Conservation (phyloP, 2,797 vertebrate species). For the Pangasius macronema region DNA sequence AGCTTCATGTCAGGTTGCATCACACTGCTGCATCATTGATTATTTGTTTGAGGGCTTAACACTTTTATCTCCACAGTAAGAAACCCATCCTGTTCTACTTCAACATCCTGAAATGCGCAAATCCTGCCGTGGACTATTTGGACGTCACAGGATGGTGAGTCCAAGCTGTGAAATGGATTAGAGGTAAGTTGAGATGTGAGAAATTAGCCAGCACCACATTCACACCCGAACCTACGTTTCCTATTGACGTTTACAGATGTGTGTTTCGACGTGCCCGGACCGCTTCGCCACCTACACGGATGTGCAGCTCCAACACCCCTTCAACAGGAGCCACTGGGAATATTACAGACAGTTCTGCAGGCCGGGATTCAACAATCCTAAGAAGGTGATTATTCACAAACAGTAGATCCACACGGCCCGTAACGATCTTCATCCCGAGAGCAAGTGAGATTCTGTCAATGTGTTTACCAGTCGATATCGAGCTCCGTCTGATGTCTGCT, state of each 20-base stretch:
- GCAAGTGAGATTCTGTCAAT: not conserved
- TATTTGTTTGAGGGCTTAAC: not conserved
- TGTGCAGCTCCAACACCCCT: constrained; percentile 77
- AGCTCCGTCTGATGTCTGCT: not conserved
- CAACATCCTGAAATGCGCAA: constrained; percentile 89
- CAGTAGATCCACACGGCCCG: no score
- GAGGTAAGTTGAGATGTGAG: no score
- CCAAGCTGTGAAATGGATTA: no score
- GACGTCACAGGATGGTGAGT: no score
- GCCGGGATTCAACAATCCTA: constrained; percentile 78
- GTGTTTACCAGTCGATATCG: not conserved
- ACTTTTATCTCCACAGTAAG: constrained; percentile 73
- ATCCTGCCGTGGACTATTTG: no score
- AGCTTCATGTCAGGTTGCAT: not conserved
- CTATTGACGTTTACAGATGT: constrained; percentile 74
- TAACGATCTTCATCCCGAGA: not conserved
- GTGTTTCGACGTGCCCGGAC: constrained; percentile 88
- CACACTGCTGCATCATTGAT: not conserved
- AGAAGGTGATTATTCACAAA: constrained; percentile 72
- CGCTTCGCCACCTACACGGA: constrained; percentile 86
- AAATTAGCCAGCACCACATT: not conserved
- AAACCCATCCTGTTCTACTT: constrained; percentile 90
- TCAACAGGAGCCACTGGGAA: constrained; percentile 76
- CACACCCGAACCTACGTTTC: not conserved
- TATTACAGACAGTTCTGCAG: constrained; percentile 90